A percentile compares a stretch with the other conserved stretches of the same genome.
Conservation (phyloP, 2,797 vertebrate species). For the Sebastes trivittatus region DNA sequence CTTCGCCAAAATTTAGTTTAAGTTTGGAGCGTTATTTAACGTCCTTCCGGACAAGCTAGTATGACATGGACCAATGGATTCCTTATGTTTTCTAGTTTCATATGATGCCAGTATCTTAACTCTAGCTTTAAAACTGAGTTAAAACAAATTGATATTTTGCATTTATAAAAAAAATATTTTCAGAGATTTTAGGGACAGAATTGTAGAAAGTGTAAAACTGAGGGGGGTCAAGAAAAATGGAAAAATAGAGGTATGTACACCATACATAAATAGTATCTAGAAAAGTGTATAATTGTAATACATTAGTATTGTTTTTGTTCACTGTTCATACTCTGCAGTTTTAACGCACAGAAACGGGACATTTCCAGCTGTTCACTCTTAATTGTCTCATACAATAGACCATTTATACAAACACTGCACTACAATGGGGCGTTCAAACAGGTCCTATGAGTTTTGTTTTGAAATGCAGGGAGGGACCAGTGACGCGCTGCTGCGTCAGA, state of each 20-base stretch:
- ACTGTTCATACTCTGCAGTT: background rate
- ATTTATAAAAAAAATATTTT: too few relatives aligned
- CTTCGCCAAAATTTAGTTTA: rapidly evolving
- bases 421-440: background rate
- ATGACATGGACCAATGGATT: too few relatives aligned
- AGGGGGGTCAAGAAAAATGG: background rate
- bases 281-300: background rate
- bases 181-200: background rate
- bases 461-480: background rate
- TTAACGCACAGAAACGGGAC: background rate
- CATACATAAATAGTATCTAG: background rate
- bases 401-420: background rate
- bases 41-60: too few relatives aligned
- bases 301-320: background rate
- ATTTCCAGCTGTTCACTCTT: conserved; percentile 24
- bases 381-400: background rate
- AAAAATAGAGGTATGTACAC: too few relatives aligned
- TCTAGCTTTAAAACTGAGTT: too few relatives aligned
- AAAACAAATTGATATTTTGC: too few relatives aligned
- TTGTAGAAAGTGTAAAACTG: background rate
- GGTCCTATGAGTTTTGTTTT: background rate
- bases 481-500: background rate
- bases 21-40: too few relatives aligned
- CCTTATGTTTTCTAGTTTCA: too few relatives aligned
- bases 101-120: too few relatives aligned